A percentile compares a stretch with the other conserved stretches of the same genome.
Conservation (phyloP, 2,797 vertebrate genomes). For the Crypturellus tataupa region DNA sequence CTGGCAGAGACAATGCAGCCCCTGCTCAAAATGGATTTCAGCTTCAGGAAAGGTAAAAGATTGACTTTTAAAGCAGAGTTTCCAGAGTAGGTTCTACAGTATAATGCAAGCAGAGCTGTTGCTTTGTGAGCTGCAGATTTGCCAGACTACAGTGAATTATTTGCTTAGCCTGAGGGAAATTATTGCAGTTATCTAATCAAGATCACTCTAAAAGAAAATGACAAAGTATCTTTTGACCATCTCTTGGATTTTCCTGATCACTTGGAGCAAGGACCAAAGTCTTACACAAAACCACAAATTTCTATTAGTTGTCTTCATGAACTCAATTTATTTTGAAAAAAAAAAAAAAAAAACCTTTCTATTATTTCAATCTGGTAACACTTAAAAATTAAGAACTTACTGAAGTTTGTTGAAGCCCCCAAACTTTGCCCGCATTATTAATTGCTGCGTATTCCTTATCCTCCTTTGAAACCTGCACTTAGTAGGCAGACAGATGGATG, state of each 20-base stretch:
- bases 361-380: background rate
- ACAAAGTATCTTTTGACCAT: background rate
- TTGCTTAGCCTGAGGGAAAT: slow-evolving; percentile 31
- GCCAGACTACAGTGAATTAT: background rate
- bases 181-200: slow-evolving; percentile 13
- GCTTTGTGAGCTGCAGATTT: slow-evolving; percentile 8
- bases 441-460: background rate
- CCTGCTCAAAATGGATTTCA: slow-evolving; percentile 1
- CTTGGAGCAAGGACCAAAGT: background rate
- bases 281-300: background rate
- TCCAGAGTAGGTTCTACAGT: background rate
- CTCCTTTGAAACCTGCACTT: slow-evolving; percentile 41
- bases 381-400: background rate
- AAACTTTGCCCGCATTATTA: slow-evolving; percentile 14
- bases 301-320: background rate
- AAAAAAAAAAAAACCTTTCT: background rate
- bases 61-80: slow-evolving; percentile 31
- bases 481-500: slow-evolving; percentile 58
- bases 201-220: background rate
- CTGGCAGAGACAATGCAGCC: background rate
- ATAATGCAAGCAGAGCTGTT: slow-evolving; percentile 8
- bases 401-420: background rate
- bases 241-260: background rate
- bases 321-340: background rate
- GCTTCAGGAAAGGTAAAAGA: slow-evolving; percentile 14